These are phyloP conservation scores for Pseudorectes ferrugineus DNA, from an alignment of 2,113 vertebrate species.

Conservation along the genomic window DNA sequence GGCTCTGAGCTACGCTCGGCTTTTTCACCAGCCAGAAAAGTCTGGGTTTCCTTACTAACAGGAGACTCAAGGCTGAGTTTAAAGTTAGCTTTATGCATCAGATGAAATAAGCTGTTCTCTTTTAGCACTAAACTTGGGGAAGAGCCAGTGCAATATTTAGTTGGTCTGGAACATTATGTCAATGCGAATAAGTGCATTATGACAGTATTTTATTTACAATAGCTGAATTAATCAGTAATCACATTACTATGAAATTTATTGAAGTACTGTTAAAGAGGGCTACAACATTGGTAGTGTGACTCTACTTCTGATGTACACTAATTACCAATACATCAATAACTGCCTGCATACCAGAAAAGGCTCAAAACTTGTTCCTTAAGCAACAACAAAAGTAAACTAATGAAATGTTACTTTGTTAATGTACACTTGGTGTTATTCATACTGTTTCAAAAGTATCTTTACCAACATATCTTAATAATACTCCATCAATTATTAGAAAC, in stretches of 20 bases:
- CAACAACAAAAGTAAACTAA: not conserved
- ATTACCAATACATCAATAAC: not conserved
- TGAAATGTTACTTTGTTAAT: not conserved
- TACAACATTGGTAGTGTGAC: not conserved
- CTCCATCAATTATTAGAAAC: not conserved
- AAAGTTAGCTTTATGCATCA: not conserved
- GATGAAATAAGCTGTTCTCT: not conserved
- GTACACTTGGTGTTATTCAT: not conserved
- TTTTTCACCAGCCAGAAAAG: not conserved
- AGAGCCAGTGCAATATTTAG: not conserved
- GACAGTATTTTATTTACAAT: not conserved
- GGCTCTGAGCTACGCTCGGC: rapidly evolving
- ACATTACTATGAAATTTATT: not conserved
- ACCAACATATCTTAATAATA: not conserved
- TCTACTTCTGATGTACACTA: not conserved
- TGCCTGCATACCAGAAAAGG: not conserved
- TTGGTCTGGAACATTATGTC: not conserved
- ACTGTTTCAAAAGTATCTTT: not conserved
- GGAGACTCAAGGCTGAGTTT: not conserved
- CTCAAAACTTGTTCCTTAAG: not conserved
- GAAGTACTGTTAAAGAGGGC: not conserved
- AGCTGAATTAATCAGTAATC: not conserved
- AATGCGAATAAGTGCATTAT: not conserved
- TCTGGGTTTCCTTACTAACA: not conserved
- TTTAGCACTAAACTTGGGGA: not conserved